Conservation (phyloP, 2,888 invertebrate genomes). For the Anoplius nigerrimus region DNA sequence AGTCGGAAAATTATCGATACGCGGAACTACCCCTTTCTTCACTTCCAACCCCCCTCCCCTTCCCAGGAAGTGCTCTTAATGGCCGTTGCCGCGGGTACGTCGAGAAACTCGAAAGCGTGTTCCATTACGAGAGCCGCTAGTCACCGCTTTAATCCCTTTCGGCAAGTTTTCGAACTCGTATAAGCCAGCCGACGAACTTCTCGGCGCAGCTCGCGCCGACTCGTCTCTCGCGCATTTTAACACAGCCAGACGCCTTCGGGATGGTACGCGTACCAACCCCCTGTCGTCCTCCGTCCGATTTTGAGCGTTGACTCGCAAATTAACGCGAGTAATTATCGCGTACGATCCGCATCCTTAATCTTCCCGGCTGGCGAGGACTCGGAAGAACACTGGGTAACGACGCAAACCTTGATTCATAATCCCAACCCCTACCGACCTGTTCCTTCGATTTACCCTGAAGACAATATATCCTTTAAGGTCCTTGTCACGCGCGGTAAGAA, state of each 20-base stretch:
- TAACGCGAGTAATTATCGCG: no score
- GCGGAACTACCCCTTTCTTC: constrained; percentile 15
- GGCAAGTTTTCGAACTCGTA: constrained; percentile 58
- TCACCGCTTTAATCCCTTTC: constrained; percentile 61
- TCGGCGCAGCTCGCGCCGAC: constrained; percentile 19
- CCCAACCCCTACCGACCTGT: no score
- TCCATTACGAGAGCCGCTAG: constrained; percentile 56
- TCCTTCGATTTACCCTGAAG: no score
- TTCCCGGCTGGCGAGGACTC: no score
- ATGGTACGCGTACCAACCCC: no score
- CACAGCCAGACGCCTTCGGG: neutral
- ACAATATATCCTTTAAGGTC: no score
- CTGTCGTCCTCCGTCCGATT: no score
- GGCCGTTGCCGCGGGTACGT: constrained; percentile 42
- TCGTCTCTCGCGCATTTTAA: constrained; percentile 4
- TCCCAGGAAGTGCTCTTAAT: constrained; percentile 42
- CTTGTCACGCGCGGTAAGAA: no score
- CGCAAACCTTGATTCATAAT: no score
- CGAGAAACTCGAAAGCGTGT: constrained; percentile 52
- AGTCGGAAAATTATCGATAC: constrained; percentile 6
- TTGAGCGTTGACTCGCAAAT: no score
- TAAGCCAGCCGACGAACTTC: constrained; percentile 51
- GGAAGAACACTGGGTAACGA: no score
- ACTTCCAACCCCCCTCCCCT: neutral
- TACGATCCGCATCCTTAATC: no score